Conservation (phyloP, 2,797 vertebrate genomes). For the Cyprinodon diabolis region DNA sequence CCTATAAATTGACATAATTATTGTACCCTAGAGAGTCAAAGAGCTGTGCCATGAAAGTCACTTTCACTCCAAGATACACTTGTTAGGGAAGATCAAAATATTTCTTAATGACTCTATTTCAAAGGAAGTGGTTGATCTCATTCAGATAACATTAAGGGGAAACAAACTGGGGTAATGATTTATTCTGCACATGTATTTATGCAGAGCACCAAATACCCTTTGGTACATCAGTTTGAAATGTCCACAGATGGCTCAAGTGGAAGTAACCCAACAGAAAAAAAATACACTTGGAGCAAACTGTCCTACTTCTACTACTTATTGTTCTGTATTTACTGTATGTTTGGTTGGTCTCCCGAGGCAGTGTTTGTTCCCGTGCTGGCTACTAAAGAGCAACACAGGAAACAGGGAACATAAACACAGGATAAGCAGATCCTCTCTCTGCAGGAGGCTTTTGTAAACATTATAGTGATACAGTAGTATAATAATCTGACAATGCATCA, state of each 20-base stretch:
- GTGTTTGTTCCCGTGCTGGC: slow-evolving; percentile 61
- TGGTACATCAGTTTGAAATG: neutral
- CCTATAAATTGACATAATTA: slow-evolving; percentile 78
- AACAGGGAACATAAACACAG: slow-evolving; percentile 74
- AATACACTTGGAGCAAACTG: slow-evolving; percentile 36
- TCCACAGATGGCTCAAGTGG: slow-evolving; percentile 28
- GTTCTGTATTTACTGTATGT: slow-evolving; percentile 65
- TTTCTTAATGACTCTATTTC: slow-evolving; percentile 50
- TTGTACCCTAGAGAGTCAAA: slow-evolving; percentile 70
- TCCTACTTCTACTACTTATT: slow-evolving; percentile 54
- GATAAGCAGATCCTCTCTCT: slow-evolving; percentile 57
- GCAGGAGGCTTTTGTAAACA: slow-evolving; percentile 59
- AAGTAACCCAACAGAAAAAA: slow-evolving; percentile 26
- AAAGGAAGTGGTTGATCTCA: slow-evolving; percentile 40
- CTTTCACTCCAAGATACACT: slow-evolving; percentile 69
- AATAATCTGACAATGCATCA: too few relatives aligned
- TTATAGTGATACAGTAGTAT: neutral
- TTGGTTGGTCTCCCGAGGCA: slow-evolving; percentile 67
- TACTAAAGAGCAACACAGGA: slow-evolving; percentile 74
- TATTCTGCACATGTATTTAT: neutral
- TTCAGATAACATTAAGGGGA: slow-evolving; percentile 29
- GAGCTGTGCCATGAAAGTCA: slow-evolving; percentile 69
- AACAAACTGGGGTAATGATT: slow-evolving; percentile 15
- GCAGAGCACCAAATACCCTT: neutral
- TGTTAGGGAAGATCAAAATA: slow-evolving; percentile 22